phyloP scores from a whole-genome alignment of 1,140 invertebrate species.

The Triops cancriformis region DNA sequence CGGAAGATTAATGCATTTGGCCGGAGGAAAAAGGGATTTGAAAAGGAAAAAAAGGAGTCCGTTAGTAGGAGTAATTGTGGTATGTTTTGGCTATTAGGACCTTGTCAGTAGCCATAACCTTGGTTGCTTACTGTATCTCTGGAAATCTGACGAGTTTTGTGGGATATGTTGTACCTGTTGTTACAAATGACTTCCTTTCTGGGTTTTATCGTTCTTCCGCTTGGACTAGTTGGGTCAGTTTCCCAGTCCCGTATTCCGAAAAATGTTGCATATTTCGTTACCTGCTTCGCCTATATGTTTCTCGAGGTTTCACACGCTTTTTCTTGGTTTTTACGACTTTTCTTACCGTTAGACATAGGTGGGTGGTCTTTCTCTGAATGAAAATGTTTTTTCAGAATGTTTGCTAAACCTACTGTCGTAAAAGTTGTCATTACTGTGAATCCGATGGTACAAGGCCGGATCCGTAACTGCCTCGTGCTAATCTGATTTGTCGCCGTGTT shows the following conservation, averaged over 20 bases:
- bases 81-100: neutral
- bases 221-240: neutral
- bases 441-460: neutral
- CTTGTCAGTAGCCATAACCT: neutral
- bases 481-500: neutral
- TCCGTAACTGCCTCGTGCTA: neutral
- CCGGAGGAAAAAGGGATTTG: neutral
- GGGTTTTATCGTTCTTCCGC: constrained; percentile 13
- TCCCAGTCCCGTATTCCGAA: neutral
- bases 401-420: neutral
- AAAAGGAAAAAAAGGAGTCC: neutral
- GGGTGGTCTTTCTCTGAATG: neutral
- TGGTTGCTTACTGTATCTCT: neutral
- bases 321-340: neutral
- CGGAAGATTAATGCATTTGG: neutral
- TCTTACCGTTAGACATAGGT: neutral
- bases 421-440: neutral
- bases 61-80: neutral
- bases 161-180: neutral
- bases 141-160: neutral
- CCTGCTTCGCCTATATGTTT: neutral
- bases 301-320: neutral
- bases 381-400: neutral
- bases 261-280: neutral
- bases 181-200: neutral